These are phyloP conservation scores for Heliconius congener DNA, from an alignment of 1,140 invertebrate species.

Conservation along the genomic window DNA sequence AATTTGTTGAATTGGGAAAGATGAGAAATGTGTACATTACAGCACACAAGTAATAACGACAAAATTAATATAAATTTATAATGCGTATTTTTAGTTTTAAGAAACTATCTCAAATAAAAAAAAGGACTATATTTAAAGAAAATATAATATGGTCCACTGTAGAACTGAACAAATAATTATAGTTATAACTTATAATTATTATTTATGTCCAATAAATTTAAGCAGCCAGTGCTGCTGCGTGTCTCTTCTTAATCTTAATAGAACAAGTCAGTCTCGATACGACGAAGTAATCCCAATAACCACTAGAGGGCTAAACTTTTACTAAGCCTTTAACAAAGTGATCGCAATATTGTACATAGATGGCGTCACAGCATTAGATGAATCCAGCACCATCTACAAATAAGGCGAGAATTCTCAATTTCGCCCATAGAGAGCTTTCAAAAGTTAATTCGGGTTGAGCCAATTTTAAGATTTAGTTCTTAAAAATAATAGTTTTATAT, in stretches of 20 bases:
- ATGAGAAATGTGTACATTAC: too few species aligned
- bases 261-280: background rate
- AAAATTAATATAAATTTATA: too few species aligned
- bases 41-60: too few species aligned
- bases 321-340: background rate
- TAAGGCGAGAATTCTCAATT: background rate
- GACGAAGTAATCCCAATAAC: background rate
- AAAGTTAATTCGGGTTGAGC: background rate
- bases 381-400: background rate
- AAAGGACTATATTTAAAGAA: too few species aligned
- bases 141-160: too few species aligned
- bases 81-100: too few species aligned
- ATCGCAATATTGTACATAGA: background rate
- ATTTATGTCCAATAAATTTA: too few species aligned
- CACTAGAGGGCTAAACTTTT: constrained; percentile 9
- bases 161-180: too few species aligned
- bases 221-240: background rate
- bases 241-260: background rate
- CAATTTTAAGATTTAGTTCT: background rate
- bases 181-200: too few species aligned
- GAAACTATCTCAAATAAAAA: too few species aligned
- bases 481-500: too few species aligned
- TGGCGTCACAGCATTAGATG: constrained; percentile 4
- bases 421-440: background rate
- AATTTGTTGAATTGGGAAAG: too few species aligned